Base-by-base conservation (phyloP, 53 echinoderm and acorn worm species). In the Holothuria leucospilota region DNA sequence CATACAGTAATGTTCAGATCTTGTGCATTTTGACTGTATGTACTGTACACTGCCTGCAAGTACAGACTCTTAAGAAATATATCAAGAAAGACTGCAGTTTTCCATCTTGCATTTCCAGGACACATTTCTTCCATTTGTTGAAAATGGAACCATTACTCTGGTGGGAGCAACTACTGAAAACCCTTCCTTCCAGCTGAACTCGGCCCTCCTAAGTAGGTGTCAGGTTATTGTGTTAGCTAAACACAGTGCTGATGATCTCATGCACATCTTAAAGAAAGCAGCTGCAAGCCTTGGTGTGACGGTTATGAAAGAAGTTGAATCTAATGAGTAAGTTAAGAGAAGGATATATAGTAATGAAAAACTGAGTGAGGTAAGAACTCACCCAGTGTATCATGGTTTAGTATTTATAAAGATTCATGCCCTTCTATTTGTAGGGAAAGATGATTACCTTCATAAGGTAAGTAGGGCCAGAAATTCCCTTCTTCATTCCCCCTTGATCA, bases 91-190 rank as follows among this genome's bases (percentile, higher is more conserved):
- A 11, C 46, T 46, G 46, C 8, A 46, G 0, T 46, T 46, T 46
- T 46, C 46, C 46, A 46, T 46, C 56, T 56, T 0, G 1, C 27
- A 28, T 59, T 20, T 29, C 27, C 75, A 95, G 98, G 98, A 97
- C 75, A 90, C 98, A 13, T 97, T 97, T 49, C 87, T 97, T 30
- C 98, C 93, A 14, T 93, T 95, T 51, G 92, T 97, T 65, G 98
- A 97, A 53, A 95, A 94, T 71, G 98, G 98, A 42, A 95, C 93
- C 41, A 95, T 97, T 84, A 97, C 89, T 40, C 86, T 97, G 86
- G 87, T 97, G 24, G 98, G 98, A 26, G 98, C 98, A 62, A 97
- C 98, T 12, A 97, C 98, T 5, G 98, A 97, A 85, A 97, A 97
- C 77, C 98, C 98, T 9, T 97, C 98, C 51, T 97, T 97, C 70